These are phyloP conservation scores for Podarcis lilfordi DNA, from an alignment of 2,797 vertebrate genomes.

Conservation along the genomic window DNA sequence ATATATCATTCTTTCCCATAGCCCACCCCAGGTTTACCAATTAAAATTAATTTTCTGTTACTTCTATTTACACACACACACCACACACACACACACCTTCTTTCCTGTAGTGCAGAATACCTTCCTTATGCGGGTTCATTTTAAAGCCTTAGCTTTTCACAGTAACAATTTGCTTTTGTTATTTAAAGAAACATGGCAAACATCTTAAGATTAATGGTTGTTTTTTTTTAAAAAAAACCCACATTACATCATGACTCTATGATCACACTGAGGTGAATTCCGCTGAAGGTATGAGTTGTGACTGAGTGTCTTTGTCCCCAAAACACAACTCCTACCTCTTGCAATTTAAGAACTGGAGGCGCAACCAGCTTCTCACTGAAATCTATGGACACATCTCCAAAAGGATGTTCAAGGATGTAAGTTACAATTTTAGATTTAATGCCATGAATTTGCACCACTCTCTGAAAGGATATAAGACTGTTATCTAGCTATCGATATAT, in stretches of 20 bases:
- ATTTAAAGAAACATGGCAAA: constrained; percentile 61
- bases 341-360: constrained; percentile 11
- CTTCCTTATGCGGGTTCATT: constrained; percentile 12
- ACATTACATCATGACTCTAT: constrained; percentile 33
- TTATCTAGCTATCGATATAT: constrained; percentile 32
- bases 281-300: neutral
- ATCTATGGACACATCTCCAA: neutral
- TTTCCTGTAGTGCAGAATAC: constrained; percentile 21
- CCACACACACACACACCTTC: neutral
- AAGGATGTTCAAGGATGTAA: neutral
- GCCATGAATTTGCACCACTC: constrained; percentile 36
- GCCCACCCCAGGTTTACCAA: constrained; percentile 18
- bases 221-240: constrained; percentile 25
- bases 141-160: constrained; percentile 30
- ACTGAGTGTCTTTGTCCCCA: constrained; percentile 35
- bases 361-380: neutral
- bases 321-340: constrained; percentile 48
- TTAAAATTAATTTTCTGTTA: constrained; percentile 35
- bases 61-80: constrained; percentile 20
- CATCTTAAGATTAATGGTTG: constrained; percentile 13
- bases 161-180: constrained; percentile 12
- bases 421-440: constrained; percentile 50
- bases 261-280: neutral
- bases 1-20: constrained; percentile 15
- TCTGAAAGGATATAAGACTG: constrained; percentile 43